These are phyloP conservation scores for Camponotus pennsylvanicus DNA, from an alignment of 1,140 invertebrate genomes.

Conservation along the genomic window DNA sequence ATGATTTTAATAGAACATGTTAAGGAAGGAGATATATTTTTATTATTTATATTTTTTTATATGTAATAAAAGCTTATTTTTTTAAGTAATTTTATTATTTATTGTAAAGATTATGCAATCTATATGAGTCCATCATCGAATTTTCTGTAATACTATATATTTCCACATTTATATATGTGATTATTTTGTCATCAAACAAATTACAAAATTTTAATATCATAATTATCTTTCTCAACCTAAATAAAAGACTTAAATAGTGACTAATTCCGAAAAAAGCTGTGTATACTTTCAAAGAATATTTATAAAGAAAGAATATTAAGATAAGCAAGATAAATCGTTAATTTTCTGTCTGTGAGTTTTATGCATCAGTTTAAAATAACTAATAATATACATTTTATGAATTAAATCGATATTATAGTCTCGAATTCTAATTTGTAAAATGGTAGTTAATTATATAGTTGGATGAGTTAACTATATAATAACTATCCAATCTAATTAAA, in stretches of 20 bases:
- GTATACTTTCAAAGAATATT: background rate
- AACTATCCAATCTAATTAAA: background rate
- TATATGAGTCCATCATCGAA: background rate
- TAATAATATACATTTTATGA: background rate
- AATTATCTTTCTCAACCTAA: background rate
- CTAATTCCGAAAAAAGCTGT: background rate
- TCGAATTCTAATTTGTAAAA: background rate
- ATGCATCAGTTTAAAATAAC: background rate
- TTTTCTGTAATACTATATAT: background rate
- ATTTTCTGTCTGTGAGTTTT: background rate
- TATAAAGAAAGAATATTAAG: background rate
- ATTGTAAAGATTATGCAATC: background rate
- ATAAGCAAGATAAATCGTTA: background rate
- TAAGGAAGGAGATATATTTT: background rate
- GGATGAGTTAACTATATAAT: background rate
- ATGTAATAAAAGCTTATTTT: background rate
- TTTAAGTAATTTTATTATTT: slow-evolving; percentile 10
- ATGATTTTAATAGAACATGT: background rate
- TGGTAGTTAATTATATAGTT: background rate
- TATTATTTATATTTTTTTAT: slow-evolving; percentile 10
- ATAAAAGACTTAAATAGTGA: background rate
- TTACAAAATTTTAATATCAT: slow-evolving; percentile 1
- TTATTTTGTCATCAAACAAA: background rate
- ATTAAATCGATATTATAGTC: background rate
- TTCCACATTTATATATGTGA: background rate